Base-by-base conservation (phyloP, 2,888 invertebrate genomes). In the Polydrusus tereticollis region DNA sequence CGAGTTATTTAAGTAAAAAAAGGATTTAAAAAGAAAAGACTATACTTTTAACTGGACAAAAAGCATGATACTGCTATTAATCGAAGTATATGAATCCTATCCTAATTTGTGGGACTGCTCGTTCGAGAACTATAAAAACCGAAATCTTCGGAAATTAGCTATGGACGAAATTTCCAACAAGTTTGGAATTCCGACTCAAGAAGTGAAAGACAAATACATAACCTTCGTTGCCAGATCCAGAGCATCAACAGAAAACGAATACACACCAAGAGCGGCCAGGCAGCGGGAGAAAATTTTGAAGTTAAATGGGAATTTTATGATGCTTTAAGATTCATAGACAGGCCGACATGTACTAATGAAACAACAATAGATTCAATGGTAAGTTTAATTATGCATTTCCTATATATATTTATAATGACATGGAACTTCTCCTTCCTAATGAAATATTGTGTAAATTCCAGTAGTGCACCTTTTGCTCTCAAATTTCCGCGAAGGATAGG, bases 401-500 rank as follows among this genome's bases (percentile, higher is more conserved):
- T 72, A 69, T 69, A 73, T 71, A 58, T 75, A 71, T 68, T 68
- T 70, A 71, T 75, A 73, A 47, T 73, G 68, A 68, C 71, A 75
- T 29, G 67, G 52, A 59, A 73, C 60, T 63, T 75, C 71, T 8
- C 73, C 65, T 75, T 73, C 57, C 23, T 73, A 2, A n/a, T 63
- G 43, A 71, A 71, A 55, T 73, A 71, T 43, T 64, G 60, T 59
- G 33, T 63, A 41, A 70, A 70, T 68, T 73, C 70, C 21, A 33
- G 21, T 64, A 71, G 63, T 66, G 63, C 36, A 20, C 67, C 57
- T 59, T 73, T 75, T 38, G 64, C 66, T 12, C 8, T 8, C 2
- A 50, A n/a, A 38, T 38, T 38, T 38, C 38, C 38, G 38, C 38
- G 7, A n/a, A 38, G 6, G 12, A 8, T 38, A 12, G 12, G 12